A percentile compares a stretch with the other conserved stretches of the same genome.
These are phyloP conservation scores for Muntiacus muntjak DNA, from an alignment of 2,113 vertebrate genomes.

Conservation along the genomic window DNA sequence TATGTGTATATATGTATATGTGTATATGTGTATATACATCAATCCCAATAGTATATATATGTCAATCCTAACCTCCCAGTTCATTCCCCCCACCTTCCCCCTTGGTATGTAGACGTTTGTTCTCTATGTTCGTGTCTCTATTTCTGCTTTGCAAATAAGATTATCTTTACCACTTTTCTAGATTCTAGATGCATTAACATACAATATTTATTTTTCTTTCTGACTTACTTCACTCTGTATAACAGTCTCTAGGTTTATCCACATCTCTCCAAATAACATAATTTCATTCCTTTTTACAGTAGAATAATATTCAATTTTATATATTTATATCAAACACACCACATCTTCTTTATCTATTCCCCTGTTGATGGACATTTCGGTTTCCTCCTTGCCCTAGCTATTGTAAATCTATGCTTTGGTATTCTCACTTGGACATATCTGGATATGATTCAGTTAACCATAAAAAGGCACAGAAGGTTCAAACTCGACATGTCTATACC, in stretches of 20 bases:
- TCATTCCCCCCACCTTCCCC: not conserved
- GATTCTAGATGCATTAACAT: not conserved
- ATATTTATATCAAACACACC: fast-evolving
- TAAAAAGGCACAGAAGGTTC: not conserved
- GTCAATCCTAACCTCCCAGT: not conserved
- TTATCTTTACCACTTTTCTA: not conserved
- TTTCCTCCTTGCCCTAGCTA: not conserved
- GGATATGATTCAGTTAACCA: not conserved
- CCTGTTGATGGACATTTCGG: not conserved
- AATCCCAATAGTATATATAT: not conserved
- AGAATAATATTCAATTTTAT: not conserved
- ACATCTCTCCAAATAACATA: not conserved
- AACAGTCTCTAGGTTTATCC: not conserved
- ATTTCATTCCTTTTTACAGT: not conserved
- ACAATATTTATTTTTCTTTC: not conserved
- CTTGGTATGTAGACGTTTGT: not conserved
- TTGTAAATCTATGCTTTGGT: not conserved
- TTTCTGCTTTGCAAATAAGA: not conserved
- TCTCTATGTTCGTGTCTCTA: not conserved
- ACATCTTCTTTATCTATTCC: not conserved
- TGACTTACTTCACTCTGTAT: not conserved
- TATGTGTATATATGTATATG: not conserved
- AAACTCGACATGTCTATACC: not conserved
- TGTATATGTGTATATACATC: not conserved
- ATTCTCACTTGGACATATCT: not conserved